A percentile compares a stretch with the other conserved stretches of the same genome.
phyloP scores from a whole-genome alignment of 2,888 invertebrate genomes.

The Lasioglossum morio region DNA sequence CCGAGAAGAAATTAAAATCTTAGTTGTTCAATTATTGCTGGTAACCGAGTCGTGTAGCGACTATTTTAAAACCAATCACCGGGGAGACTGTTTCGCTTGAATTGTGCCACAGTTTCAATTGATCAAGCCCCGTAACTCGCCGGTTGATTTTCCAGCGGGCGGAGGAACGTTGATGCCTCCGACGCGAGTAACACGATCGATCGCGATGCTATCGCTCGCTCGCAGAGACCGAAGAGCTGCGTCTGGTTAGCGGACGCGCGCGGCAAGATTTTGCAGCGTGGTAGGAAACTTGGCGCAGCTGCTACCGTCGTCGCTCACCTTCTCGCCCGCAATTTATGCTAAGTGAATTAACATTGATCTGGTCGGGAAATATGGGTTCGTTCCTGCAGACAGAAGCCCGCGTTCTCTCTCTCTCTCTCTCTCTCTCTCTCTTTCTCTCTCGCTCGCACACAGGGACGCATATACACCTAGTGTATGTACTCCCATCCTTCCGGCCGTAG shows the following conservation, averaged over 20 bases:
- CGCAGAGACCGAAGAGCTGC: constrained; percentile 31
- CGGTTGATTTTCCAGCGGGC: background rate
- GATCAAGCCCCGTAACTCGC: background rate
- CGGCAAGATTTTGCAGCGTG: constrained; percentile 50
- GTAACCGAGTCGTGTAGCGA: background rate
- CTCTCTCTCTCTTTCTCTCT: too few species aligned
- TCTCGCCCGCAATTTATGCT: constrained; percentile 65
- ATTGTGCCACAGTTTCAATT: background rate
- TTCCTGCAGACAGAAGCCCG: constrained; percentile 39
- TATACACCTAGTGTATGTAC: background rate
- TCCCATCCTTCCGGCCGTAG: constrained; percentile 30
- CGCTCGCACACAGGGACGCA: background rate
- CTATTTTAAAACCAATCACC: constrained; percentile 1
- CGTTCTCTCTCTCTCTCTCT: background rate
- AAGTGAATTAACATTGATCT: constrained; percentile 72
- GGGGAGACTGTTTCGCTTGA: background rate
- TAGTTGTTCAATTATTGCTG: background rate
- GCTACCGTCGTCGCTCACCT: constrained; percentile 57
- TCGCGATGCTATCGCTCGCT: constrained; percentile 31
- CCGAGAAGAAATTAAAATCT: too few species aligned
- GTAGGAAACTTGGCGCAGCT: constrained; percentile 65
- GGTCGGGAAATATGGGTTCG: constrained; percentile 55
- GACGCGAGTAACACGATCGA: constrained; percentile 25
- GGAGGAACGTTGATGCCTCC: background rate
- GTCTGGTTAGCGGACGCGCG: constrained; percentile 47